Evolutionary conservation across 2,797 vertebrate genomes (phyloP).

Genomic region (Neostethus bicornis): DNA sequence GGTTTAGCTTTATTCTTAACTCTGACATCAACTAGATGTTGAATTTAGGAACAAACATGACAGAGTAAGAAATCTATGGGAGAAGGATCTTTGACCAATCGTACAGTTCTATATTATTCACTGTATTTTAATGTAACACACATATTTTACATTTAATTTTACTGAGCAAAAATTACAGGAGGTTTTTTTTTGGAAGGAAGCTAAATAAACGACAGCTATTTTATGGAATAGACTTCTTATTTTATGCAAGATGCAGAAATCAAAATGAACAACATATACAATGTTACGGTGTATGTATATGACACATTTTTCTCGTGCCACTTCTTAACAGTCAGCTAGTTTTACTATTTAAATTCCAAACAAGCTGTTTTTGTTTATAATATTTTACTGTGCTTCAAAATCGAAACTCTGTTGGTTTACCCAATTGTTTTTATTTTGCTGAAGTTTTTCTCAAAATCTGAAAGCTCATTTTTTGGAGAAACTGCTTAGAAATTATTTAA

Average conservation of each 20-base stretch:
- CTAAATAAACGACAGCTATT: conserved; percentile 13
- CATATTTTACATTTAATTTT: conserved; percentile 31
- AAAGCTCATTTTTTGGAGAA: conserved; percentile 7
- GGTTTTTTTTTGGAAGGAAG: conserved; percentile 6
- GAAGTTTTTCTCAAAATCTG: not conserved
- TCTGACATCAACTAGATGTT: conserved; percentile 23
- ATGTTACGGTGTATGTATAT: conserved; percentile 30
- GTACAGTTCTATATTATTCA: conserved; percentile 38
- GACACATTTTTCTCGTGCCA: conserved; percentile 26
- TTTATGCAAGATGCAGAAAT: conserved; percentile 40
- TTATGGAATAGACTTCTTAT: conserved; percentile 46
- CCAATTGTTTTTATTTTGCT: conserved; percentile 36
- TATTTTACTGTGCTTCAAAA: not conserved
- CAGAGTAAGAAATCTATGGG: conserved; percentile 41
- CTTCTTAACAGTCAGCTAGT: conserved; percentile 52
- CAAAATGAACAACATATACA: conserved; percentile 16
- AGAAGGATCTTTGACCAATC: conserved; percentile 69
- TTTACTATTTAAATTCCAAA: conserved; percentile 49
- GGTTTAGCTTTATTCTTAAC: conserved; percentile 39
- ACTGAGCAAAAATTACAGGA: conserved; percentile 8
- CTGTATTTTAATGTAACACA: conserved; percentile 29
- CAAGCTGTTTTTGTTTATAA: conserved; percentile 28
- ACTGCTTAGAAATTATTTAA: conserved; percentile 12
- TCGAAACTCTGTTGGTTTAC: not conserved
- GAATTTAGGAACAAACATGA: conserved; percentile 5